Percentiles rank a stretch among this genome's conserved stretches.
These are phyloP conservation scores for Vidua chalybeata DNA, from an alignment of 2,113 vertebrate genomes.

Conservation along the genomic window DNA sequence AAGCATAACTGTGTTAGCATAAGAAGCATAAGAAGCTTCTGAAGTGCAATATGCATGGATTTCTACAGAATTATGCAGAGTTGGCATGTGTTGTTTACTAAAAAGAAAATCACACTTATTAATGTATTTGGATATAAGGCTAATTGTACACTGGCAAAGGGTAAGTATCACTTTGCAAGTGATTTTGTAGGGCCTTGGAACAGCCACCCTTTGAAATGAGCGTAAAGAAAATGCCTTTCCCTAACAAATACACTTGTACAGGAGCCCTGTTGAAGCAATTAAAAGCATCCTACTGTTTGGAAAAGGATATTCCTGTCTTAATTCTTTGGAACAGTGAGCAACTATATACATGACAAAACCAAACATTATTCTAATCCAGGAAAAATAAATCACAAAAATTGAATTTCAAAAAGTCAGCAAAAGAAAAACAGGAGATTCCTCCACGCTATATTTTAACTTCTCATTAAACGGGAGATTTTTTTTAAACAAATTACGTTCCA, in stretches of 20 bases:
- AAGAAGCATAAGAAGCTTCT: neutral
- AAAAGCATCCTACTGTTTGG: neutral
- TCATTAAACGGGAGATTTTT: neutral
- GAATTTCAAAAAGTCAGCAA: neutral
- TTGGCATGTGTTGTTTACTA: neutral
- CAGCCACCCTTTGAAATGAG: neutral
- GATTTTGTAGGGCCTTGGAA: neutral
- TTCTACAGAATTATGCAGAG: neutral
- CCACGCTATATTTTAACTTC: neutral
- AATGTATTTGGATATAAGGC: neutral
- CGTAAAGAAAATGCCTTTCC: neutral
- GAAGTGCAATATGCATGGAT: neutral
- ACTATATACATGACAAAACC: neutral
- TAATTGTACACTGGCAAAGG: neutral
- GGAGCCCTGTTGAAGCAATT: neutral
- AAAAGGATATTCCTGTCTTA: neutral
- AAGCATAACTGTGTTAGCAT: too few species aligned
- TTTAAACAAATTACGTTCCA: neutral
- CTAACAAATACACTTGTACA: neutral
- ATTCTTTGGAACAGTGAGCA: neutral
- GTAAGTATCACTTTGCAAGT: neutral
- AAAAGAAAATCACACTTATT: neutral
- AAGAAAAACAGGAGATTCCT: neutral
- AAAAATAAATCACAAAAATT: neutral
- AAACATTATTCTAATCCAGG: neutral